A percentile compares a stretch with the other conserved stretches of the same genome.
phyloP scores from a whole-genome alignment of 1,140 invertebrate species.

The Nilaparvata lugens region DNA sequence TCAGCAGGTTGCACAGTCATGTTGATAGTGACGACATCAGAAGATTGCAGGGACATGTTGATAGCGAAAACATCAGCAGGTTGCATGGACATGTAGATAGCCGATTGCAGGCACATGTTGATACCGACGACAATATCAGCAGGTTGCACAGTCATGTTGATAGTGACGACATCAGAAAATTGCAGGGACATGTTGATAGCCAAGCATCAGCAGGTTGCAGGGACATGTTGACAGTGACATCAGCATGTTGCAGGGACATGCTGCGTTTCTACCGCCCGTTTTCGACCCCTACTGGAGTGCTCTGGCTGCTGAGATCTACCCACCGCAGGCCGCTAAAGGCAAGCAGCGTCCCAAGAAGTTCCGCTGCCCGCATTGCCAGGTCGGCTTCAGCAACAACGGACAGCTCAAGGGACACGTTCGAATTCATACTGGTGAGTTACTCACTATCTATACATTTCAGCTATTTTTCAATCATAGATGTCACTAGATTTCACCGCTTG shows the following conservation, averaged over 20 bases:
- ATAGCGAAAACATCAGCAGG: not conserved
- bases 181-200: not conserved
- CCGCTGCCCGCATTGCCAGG: slow-evolving; percentile 76
- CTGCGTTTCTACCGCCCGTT: not conserved
- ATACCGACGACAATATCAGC: not conserved
- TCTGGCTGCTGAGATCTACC: slow-evolving; percentile 12
- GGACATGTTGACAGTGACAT: not conserved
- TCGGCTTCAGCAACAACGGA: slow-evolving; percentile 87
- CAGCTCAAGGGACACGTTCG: slow-evolving; percentile 84
- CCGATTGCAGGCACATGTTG: not conserved
- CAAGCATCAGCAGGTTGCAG: not conserved
- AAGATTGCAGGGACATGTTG: not conserved
- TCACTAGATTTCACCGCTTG: too few relatives aligned
- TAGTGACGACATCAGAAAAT: not conserved
- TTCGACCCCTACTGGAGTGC: slow-evolving; percentile 14
- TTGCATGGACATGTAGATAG: not conserved
- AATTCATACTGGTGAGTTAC: slow-evolving; percentile 71
- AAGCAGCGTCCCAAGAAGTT: slow-evolving; percentile 83
- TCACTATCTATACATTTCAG: not conserved
- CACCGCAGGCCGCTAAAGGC: slow-evolving; percentile 38
- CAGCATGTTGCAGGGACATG: not conserved
- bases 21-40: not conserved
- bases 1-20: slow-evolving; percentile 3
- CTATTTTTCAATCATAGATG: too few relatives aligned
- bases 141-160: slow-evolving; percentile 1